phyloP scores from a whole-genome alignment of 2,888 invertebrate species.

The Omphaloscelis lunosa region DNA sequence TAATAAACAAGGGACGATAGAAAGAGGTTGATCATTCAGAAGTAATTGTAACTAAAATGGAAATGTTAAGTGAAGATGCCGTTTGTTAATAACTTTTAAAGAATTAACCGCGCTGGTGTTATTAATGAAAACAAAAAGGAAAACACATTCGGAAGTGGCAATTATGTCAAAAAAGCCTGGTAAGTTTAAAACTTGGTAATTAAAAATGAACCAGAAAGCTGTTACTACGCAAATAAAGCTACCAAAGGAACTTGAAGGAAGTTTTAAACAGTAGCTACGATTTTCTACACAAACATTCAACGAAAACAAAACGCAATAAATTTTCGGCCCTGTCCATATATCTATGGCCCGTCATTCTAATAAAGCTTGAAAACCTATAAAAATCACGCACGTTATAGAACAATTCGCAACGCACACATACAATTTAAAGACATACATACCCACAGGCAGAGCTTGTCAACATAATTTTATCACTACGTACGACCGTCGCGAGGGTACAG shows the following conservation, averaged over 20 bases:
- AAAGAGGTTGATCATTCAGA: conserved; percentile 3
- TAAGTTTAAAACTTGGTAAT: conserved; percentile 3
- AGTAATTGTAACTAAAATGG: conserved; percentile 61
- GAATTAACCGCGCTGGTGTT: background rate
- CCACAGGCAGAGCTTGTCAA: conserved; percentile 50
- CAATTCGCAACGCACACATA: conserved; percentile 30
- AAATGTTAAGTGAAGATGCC: conserved; percentile 54
- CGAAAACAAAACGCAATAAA: background rate
- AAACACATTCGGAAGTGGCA: conserved; percentile 10
- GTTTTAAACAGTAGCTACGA: no score
- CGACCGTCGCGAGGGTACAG: conserved; percentile 55
- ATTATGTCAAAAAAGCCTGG: conserved; percentile 19
- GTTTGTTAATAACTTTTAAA: conserved; percentile 18
- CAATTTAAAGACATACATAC: background rate
- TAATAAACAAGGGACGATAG: no score
- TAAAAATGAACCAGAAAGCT: conserved; percentile 14
- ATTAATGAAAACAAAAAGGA: conserved; percentile 8
- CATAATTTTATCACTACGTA: conserved; percentile 58
- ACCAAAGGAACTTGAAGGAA: conserved; percentile 55
- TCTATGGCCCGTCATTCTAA: background rate
- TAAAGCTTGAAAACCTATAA: conserved; percentile 10
- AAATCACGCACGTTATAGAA: conserved; percentile 17
- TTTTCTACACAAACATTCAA: background rate
- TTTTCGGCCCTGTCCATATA: background rate
- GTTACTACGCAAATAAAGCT: background rate